These are phyloP conservation scores for Orestias chungarensis DNA, from an alignment of 2,797 vertebrate genomes.

Conservation along the genomic window DNA sequence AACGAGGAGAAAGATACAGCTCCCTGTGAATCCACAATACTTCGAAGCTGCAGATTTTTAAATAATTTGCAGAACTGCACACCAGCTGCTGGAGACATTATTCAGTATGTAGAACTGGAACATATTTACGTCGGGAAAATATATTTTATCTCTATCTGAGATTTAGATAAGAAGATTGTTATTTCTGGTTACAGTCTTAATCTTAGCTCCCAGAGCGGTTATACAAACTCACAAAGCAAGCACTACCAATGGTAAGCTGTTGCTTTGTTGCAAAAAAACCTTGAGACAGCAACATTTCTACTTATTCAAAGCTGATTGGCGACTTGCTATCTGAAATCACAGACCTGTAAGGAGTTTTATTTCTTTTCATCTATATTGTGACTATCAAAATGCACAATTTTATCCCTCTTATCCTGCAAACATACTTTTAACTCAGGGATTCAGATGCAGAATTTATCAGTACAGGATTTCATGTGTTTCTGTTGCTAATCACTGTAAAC, in stretches of 20 bases:
- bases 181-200: slow-evolving; percentile 1
- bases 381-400: background rate
- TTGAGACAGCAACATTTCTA: background rate
- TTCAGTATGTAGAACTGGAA: background rate
- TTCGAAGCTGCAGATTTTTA: slow-evolving; percentile 6
- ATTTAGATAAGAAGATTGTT: slow-evolving; percentile 3
- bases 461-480: no score
- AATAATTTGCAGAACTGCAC: slow-evolving; percentile 3
- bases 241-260: background rate
- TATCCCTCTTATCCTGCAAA: background rate
- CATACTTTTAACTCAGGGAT: no score
- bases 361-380: background rate
- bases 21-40: slow-evolving; percentile 4
- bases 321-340: background rate
- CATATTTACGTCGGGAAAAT: background rate
- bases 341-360: background rate
- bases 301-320: background rate
- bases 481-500: no score
- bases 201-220: background rate
- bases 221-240: background rate
- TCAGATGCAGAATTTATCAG: background rate
- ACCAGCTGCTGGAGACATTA: background rate
- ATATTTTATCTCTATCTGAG: background rate
- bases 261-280: background rate
- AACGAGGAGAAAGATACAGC: slow-evolving; percentile 5